These are phyloP conservation scores for Helleia helle DNA, from an alignment of 2,888 invertebrate species.

Conservation along the genomic window DNA sequence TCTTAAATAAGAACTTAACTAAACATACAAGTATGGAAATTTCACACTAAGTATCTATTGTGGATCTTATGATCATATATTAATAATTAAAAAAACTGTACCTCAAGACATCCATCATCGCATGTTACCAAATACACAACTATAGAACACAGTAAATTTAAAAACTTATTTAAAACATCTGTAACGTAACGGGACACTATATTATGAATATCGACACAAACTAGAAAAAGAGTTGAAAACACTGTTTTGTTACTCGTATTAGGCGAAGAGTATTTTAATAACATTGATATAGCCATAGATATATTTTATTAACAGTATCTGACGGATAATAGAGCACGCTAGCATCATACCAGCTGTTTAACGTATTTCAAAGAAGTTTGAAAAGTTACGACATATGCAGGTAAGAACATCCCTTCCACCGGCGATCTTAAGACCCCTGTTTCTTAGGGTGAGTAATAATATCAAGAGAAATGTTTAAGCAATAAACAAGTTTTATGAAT, in stretches of 20 bases:
- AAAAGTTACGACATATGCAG: conserved; percentile 25
- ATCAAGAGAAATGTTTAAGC: too few relatives aligned
- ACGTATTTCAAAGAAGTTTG: neutral
- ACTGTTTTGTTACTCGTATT: neutral
- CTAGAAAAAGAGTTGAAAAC: neutral
- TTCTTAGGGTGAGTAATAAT: conserved; percentile 1
- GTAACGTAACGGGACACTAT: conserved; percentile 32
- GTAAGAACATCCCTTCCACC: conserved; percentile 33
- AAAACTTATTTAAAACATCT: conserved; percentile 30
- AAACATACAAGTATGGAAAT: too few relatives aligned
- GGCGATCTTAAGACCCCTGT: conserved; percentile 24
- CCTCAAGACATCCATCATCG: conserved; percentile 7
- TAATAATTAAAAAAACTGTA: too few relatives aligned
- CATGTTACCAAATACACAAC: conserved; percentile 14
- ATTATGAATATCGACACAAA: conserved; percentile 22
- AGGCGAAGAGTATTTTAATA: neutral
- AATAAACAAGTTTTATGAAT: too few relatives aligned
- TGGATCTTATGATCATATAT: too few relatives aligned
- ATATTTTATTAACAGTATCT: neutral
- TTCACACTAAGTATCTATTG: too few relatives aligned
- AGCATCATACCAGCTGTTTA: conserved; percentile 19
- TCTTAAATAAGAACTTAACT: too few relatives aligned
- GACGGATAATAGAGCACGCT: conserved; percentile 6
- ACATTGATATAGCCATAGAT: neutral
- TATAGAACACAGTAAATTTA: conserved; percentile 32